Conservation (phyloP, 2,797 vertebrate species). For the Manis pentadactyla region DNA sequence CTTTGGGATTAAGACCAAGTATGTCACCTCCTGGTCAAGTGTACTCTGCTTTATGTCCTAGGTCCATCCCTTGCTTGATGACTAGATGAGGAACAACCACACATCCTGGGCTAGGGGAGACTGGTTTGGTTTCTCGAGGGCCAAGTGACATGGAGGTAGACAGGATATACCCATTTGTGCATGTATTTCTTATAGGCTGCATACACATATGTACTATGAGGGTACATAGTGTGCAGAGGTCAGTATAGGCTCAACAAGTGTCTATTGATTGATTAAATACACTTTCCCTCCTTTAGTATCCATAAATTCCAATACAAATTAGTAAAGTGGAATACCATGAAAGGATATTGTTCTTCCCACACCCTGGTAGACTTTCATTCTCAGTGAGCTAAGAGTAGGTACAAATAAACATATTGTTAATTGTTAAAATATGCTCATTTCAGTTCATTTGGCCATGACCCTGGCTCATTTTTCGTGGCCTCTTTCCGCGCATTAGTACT, state of each 20-base stretch:
- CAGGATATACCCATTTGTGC: neutral
- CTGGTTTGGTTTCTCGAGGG: neutral
- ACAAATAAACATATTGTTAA: neutral
- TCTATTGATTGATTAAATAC: neutral
- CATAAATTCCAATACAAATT: neutral
- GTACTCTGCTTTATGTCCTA: neutral
- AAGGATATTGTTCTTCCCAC: neutral
- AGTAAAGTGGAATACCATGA: neutral
- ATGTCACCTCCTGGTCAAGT: neutral
- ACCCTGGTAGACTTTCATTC: neutral
- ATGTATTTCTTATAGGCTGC: neutral
- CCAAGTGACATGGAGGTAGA: neutral
- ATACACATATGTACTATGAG: neutral
- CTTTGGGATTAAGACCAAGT: neutral
- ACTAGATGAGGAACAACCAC: neutral
- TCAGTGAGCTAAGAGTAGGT: neutral
- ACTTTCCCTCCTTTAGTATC: neutral
- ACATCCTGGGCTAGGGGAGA: neutral
- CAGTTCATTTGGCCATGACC: neutral
- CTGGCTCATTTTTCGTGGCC: neutral
- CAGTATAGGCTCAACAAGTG: neutral
- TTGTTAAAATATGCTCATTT: neutral
- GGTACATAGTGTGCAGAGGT: neutral
- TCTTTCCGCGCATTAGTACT: neutral
- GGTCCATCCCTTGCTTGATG: neutral